Base-by-base conservation (phyloP, 2,888 invertebrate genomes). In the Pandemis corylana region DNA sequence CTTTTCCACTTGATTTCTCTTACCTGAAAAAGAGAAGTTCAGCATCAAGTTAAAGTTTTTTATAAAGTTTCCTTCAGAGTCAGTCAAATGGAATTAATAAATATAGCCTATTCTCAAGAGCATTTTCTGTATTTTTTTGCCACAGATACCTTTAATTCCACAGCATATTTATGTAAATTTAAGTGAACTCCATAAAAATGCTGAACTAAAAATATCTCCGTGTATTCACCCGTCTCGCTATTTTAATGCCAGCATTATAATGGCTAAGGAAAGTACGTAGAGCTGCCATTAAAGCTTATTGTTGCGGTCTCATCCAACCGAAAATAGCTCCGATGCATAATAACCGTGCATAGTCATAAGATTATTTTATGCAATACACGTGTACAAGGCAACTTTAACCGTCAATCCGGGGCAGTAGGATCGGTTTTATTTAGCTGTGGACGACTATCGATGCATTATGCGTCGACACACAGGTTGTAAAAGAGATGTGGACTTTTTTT, bases 331-430 rank as follows among this genome's bases (percentile, higher is more conserved):
- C 82, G 82, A 78, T 79, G 81, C 81, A 81, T 87, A 85, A 87
- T 88, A 86, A 85, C 80, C 80, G 79, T 83, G 83, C 79, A 81
- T 80, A 78, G 84, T 87, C 88, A 90, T 90, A 91, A 89, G 89
- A 89, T 89, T 36, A 88, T 87, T 89, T 84, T 83, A 83, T 80
- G 80, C 81, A 78, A 79, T 77, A 71, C 76, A 76, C 77, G 80
- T 80, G 80, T 78, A 78, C 69, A 73, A 53, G 64, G 41, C 7
- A 81, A 79, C 77, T 63, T 0, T 71, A 72, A 66, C 78, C 82
- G 77, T 72, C 83, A 78, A 42, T 36, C 1, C 5, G 7, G 15
- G 44, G 5, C 4, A 36, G 76, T 82, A 77, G 77, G 83, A 79
- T 78, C 59, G 76, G 76, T 81, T 72, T 78, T 72, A 64, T 78